Conservation (phyloP, 2,797 vertebrate species). For the Rhynchotus rufescens region DNA sequence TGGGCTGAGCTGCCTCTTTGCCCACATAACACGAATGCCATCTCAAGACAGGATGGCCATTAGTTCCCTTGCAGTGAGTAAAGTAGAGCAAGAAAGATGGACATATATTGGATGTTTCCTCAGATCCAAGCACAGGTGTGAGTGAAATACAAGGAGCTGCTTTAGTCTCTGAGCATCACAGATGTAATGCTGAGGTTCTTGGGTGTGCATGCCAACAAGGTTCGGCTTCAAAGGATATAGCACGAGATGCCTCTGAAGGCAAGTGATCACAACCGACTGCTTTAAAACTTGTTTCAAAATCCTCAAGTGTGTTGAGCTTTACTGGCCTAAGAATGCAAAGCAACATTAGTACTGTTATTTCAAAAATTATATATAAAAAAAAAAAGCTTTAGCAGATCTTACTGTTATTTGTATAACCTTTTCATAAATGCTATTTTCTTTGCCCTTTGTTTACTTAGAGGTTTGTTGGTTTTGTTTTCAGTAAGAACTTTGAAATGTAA, state of each 20-base stretch:
- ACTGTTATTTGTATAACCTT: conserved; percentile 54
- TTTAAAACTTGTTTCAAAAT: background rate
- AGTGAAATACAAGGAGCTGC: background rate
- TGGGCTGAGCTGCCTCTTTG: background rate
- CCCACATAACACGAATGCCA: background rate
- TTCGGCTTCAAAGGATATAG: background rate
- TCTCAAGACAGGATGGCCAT: background rate
- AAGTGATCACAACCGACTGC: background rate
- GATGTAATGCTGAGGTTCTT: background rate
- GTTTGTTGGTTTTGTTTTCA: conserved; percentile 1
- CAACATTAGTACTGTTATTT: background rate
- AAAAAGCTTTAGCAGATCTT: background rate
- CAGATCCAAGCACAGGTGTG: background rate
- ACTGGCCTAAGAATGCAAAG: background rate
- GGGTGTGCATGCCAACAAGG: fast-evolving
- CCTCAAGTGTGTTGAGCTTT: background rate
- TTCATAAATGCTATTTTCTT: conserved; percentile 15
- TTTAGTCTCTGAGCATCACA: background rate
- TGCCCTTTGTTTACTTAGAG: conserved; percentile 25
- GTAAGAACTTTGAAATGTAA: conserved; percentile 34
- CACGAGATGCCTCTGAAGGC: background rate
- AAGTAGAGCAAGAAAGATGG: background rate
- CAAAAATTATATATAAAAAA: background rate
- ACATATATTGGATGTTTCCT: background rate
- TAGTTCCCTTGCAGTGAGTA: background rate